phyloP scores from a whole-genome alignment of 2,113 vertebrate genomes.

The Siphamia tubifer region DNA sequence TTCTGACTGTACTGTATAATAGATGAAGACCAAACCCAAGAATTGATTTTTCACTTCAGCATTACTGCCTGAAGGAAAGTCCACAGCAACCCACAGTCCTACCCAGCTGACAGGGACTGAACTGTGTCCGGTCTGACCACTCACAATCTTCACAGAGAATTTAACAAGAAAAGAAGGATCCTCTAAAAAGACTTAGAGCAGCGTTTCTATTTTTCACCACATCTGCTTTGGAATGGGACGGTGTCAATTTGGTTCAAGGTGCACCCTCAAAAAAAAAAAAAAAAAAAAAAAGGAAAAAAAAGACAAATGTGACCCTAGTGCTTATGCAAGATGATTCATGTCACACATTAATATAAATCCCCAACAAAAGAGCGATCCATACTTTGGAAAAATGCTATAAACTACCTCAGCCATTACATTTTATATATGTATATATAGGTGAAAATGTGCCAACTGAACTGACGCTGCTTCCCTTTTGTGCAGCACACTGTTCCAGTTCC shows the following conservation, averaged over 20 bases:
- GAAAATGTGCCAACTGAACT: conserved; percentile 4
- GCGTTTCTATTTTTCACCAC: background rate
- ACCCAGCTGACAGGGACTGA: background rate
- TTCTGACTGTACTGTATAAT: too few relatives aligned
- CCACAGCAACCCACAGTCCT: background rate
- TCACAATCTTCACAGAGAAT: background rate
- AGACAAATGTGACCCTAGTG: background rate
- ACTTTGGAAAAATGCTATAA: conserved; percentile 22
- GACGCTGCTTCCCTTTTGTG: conserved; percentile 16
- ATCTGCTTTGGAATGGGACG: background rate
- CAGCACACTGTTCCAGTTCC: conserved; percentile 57
- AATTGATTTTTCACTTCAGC: background rate
- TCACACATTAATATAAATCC: conserved; percentile 27
- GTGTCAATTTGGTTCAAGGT: background rate
- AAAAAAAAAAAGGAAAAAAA: too few relatives aligned
- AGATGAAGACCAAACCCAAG: too few relatives aligned
- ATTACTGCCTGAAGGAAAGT: too few relatives aligned
- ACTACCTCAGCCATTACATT: background rate
- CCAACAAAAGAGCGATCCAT: conserved; percentile 2
- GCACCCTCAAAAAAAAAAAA: conserved; percentile 5
- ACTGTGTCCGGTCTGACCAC: background rate
- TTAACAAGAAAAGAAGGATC: background rate
- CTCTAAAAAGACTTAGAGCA: background rate
- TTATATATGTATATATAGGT: background rate
- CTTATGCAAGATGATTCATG: conserved; percentile 32